Base-by-base conservation (phyloP, 2,113 vertebrate species). In the Craseonycteris thonglongyai region DNA sequence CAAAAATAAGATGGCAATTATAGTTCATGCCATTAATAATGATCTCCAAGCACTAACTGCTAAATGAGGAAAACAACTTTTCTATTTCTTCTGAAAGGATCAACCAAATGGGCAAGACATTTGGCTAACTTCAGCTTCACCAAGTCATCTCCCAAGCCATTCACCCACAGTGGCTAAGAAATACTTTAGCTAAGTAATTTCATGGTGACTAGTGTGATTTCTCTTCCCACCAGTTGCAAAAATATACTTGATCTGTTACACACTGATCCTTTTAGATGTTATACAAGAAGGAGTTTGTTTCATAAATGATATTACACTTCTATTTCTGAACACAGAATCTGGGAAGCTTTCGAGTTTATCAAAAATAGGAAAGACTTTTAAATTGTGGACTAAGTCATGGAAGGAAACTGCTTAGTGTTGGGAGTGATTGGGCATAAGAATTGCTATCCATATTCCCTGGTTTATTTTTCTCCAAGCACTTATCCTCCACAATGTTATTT, bases 331-430 rank as follows among this genome's bases (percentile, higher is more conserved):
- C 89, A 85, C 88, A 85, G 68, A 79, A 7, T 86, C 86, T 96
- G n/a, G 59, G 18, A 38, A 88, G 82, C 72, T 95, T 86, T 94
- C 38, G 15, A 74, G 33, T 65, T 89, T 42, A 88, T 94, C 49
- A 97, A 95, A 96, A 95, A 85, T 86, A 91, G 40, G n/a, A 88
- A 85, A 91, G 56, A 88, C n/a, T 78, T 97, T 91, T 95, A 83
- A 51, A 72, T 90, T 96, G 18, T 40, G 49, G 72, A 72, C 74
- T 96, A 88, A 96, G 51, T 88, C 91, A 90, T 54, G 13, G 58
- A 82, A 86, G 65, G 81, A 94, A 69, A 93, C 66, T 88, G 40
- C 61, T 91, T 81, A 35, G 30, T 78, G 49, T 58, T 83, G 63
- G 69, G 63, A 80, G 58, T 69, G 63, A 88, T 33, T 45, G 7